Evolutionary conservation across 2,113 vertebrate species (phyloP).

Genomic region (Seriola rivoliana): DNA sequence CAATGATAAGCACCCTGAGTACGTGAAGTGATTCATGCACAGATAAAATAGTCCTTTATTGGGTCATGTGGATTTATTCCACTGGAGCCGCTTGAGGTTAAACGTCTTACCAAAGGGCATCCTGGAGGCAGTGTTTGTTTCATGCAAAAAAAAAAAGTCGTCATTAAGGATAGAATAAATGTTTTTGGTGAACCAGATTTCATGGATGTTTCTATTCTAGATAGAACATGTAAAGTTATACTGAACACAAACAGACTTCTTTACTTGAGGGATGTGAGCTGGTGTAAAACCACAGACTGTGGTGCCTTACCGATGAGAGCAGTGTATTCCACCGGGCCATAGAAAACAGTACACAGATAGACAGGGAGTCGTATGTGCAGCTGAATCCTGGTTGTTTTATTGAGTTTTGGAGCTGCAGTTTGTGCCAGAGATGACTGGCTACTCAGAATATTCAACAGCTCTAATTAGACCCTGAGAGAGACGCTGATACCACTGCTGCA

Average conservation of each 20-base stretch:
- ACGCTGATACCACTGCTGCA: background rate
- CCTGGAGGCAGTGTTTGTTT: too few species aligned
- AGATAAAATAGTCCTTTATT: background rate
- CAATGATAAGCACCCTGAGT: background rate
- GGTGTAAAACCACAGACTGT: too few species aligned
- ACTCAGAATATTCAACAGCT: constrained; percentile 47
- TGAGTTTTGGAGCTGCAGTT: background rate
- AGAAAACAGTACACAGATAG: background rate
- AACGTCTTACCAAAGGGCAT: background rate
- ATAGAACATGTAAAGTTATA: too few species aligned
- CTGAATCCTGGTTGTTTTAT: constrained; percentile 1
- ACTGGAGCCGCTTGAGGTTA: background rate
- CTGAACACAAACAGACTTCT: too few species aligned
- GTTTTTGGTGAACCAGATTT: too few species aligned
- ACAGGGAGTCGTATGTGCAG: background rate
- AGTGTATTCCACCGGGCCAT: background rate
- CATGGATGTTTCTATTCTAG: too few species aligned
- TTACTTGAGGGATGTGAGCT: too few species aligned
- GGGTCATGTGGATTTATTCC: too few species aligned
- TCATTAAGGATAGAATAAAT: too few species aligned
- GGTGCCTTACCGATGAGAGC: background rate
- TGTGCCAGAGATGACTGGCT: constrained; percentile 35
- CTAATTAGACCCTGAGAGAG: constrained; percentile 74
- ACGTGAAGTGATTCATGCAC: too few species aligned
- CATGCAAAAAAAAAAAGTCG: too few species aligned